Percentiles rank a stretch among this genome's conserved stretches.
phyloP scores from a whole-genome alignment of 53 echinoderm and acorn worm genomes.

The Paracentrotus lividus region DNA sequence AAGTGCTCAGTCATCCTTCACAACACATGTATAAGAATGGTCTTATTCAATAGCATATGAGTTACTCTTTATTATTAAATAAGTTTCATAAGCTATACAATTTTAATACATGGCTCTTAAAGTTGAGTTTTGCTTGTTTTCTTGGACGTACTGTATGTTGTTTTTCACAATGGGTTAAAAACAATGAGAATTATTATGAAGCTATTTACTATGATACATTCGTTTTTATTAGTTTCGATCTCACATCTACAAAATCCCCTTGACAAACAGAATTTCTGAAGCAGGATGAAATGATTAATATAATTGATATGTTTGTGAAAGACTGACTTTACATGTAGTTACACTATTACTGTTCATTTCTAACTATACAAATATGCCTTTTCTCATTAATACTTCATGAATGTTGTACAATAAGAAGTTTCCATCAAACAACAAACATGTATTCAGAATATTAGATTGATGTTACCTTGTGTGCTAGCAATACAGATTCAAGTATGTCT shows the following conservation, averaged over 20 bases:
- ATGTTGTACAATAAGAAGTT: neutral
- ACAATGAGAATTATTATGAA: neutral
- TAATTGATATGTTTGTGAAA: neutral
- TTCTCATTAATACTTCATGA: neutral
- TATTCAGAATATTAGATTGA: constrained; percentile 20
- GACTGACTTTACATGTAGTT: neutral
- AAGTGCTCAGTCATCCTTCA: too few species aligned
- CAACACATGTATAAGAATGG: too few species aligned
- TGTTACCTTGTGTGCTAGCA: constrained; percentile 42
- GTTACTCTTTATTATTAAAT: too few species aligned
- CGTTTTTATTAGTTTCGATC: neutral
- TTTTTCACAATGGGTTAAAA: neutral
- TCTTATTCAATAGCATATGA: too few species aligned
- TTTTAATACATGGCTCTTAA: too few species aligned
- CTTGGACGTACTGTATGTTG: too few species aligned
- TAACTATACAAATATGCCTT: too few species aligned
- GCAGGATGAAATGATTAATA: neutral
- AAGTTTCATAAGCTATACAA: too few species aligned
- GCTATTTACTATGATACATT: neutral
- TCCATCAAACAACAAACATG: neutral
- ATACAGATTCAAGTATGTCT: neutral
- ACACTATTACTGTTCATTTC: neutral
- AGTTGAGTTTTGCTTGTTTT: too few species aligned
- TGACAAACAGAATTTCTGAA: neutral
- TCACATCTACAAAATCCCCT: neutral